Evolutionary conservation across 2,888 invertebrate species (phyloP).

Genomic region (Sesia apiformis): DNA sequence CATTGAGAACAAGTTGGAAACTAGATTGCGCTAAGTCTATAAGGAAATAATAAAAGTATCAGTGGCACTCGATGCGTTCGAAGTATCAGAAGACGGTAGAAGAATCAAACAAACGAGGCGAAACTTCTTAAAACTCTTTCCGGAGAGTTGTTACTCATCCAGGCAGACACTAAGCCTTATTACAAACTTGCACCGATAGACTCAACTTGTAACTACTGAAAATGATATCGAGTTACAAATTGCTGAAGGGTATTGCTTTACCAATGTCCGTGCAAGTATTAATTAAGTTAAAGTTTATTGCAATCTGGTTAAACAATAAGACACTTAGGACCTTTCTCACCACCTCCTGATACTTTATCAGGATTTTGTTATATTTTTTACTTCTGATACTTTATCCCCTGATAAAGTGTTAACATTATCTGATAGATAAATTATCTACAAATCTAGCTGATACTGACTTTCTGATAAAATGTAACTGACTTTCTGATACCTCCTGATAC

Average conservation of each 20-base stretch:
- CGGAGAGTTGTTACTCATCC: slow-evolving; percentile 30
- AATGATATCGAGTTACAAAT: slow-evolving; percentile 35
- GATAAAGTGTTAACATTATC: too few relatives aligned
- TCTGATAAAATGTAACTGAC: too few relatives aligned
- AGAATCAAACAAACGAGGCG: slow-evolving; percentile 51
- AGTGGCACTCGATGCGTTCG: slow-evolving; percentile 25
- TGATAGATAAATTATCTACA: too few relatives aligned
- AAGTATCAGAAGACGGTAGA: slow-evolving; percentile 39
- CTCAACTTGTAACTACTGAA: slow-evolving; percentile 39
- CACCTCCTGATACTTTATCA: too few relatives aligned
- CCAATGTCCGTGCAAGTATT: too few relatives aligned
- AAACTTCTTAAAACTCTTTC: slow-evolving; percentile 45
- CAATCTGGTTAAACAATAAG: too few relatives aligned
- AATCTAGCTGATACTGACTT: too few relatives aligned
- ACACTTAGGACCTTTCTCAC: too few relatives aligned
- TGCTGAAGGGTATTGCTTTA: not conserved
- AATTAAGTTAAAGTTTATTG: too few relatives aligned
- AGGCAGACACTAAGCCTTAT: slow-evolving; percentile 48
- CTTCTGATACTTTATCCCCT: too few relatives aligned
- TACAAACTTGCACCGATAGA: slow-evolving; percentile 45
- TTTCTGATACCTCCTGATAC: too few relatives aligned
- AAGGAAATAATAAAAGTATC: slow-evolving; percentile 41
- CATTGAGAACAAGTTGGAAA: slow-evolving; percentile 28
- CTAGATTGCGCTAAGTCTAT: slow-evolving; percentile 38
- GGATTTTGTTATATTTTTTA: too few relatives aligned